Conservation (phyloP, 2,113 vertebrate species). For the crab-eating macaque (Macaca fascicularis) region DNA sequence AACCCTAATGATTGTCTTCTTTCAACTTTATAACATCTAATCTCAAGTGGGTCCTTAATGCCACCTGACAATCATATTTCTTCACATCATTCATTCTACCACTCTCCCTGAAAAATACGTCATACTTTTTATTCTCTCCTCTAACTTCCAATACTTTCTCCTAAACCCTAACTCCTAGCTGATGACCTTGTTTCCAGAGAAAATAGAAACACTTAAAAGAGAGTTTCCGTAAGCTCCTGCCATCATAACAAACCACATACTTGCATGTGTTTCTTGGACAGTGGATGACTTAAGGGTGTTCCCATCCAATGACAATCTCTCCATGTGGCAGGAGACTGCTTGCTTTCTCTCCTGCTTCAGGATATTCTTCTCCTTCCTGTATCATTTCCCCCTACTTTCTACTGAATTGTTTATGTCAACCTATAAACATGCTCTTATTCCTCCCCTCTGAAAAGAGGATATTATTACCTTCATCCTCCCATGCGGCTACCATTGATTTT, state of each 20-base stretch:
- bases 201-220: conserved; percentile 37
- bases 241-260: not conserved
- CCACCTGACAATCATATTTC: conserved; percentile 53
- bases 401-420: not conserved
- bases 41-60: conserved; percentile 49
- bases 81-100: conserved; percentile 35
- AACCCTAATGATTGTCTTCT: conserved; percentile 5
- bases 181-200: conserved; percentile 22
- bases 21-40: conserved; percentile 53
- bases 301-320: not conserved
- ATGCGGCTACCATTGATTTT: not conserved
- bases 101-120: conserved; percentile 51
- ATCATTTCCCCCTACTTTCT: not conserved
- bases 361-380: not conserved
- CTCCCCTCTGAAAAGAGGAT: not conserved
- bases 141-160: not conserved
- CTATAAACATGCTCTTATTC: not conserved
- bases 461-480: not conserved
- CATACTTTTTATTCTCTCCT: conserved; percentile 26
- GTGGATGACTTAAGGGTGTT: not conserved
- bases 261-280: not conserved
- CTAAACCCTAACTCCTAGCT: not conserved
- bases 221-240: not conserved
- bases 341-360: not conserved
- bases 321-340: not conserved